A percentile compares a stretch with the other conserved stretches of the same genome.
These are phyloP conservation scores for Ladona fulva DNA, from an alignment of 1,140 invertebrate genomes.

Conservation along the genomic window DNA sequence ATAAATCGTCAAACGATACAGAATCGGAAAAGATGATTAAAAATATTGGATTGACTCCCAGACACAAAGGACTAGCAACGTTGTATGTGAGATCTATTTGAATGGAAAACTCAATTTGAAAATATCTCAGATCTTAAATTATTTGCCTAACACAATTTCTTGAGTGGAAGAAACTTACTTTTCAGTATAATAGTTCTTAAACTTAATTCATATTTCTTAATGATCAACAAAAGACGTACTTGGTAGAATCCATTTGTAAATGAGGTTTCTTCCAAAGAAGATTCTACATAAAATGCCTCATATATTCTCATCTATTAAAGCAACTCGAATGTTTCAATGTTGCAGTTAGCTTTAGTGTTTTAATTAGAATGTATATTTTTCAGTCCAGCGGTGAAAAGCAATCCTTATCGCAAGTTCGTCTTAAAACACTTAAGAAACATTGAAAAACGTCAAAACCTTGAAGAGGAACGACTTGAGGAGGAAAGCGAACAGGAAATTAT, in stretches of 20 bases:
- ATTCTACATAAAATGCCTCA: not conserved
- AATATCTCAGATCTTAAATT: too few relatives aligned
- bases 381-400: not conserved
- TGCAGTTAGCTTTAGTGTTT: not conserved
- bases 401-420: not conserved
- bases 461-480: not conserved
- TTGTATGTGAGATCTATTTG: too few relatives aligned
- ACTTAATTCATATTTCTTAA: too few relatives aligned
- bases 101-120: too few relatives aligned
- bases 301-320: not conserved
- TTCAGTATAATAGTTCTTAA: too few relatives aligned
- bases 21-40: too few relatives aligned
- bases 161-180: too few relatives aligned
- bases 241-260: not conserved
- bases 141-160: too few relatives aligned
- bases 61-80: too few relatives aligned
- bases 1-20: too few relatives aligned
- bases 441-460: not conserved
- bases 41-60: too few relatives aligned
- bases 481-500: not conserved
- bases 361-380: not conserved
- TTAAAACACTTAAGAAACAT: not conserved
- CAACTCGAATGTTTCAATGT: not conserved
- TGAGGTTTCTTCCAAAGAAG: not conserved
- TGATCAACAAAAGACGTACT: too few relatives aligned